Percentiles rank a stretch among this genome's conserved stretches.
Conservation (phyloP, 2,113 vertebrate genomes). For the Holacanthus passer region DNA sequence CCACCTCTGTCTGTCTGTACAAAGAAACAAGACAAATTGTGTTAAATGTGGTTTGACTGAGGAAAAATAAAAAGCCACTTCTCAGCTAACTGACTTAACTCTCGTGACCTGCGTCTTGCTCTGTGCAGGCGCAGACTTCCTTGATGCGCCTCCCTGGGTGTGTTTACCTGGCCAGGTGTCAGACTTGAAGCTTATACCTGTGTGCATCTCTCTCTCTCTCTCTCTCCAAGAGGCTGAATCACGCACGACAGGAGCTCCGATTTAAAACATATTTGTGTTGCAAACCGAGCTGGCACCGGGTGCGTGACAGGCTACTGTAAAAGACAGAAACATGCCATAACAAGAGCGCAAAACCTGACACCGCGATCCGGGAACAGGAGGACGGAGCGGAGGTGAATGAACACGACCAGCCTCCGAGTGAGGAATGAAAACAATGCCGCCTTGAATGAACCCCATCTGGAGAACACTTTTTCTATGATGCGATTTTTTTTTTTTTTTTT, state of each 20-base stretch:
- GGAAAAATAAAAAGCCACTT: constrained; percentile 4
- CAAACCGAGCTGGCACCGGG: constrained; percentile 55
- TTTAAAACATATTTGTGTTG: constrained; percentile 48
- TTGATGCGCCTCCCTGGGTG: constrained; percentile 9
- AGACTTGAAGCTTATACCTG: constrained; percentile 33
- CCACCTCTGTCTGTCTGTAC: constrained; percentile 41
- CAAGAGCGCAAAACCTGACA: constrained; percentile 69
- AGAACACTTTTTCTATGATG: too few relatives aligned
- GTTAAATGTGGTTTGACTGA: constrained; percentile 39
- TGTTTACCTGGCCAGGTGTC: constrained; percentile 59
- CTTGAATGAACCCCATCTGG: not conserved
- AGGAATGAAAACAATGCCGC: constrained; percentile 62
- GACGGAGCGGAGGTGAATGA: constrained; percentile 57
- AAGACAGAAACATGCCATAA: constrained; percentile 68
- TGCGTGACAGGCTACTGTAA: constrained; percentile 69
- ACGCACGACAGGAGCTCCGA: constrained; percentile 34
- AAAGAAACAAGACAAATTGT: constrained; percentile 39
- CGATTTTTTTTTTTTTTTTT: not conserved
- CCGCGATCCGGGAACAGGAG: constrained; percentile 58
- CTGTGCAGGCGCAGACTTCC: not conserved
- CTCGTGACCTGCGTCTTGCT: not conserved
- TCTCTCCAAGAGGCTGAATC: constrained; percentile 44
- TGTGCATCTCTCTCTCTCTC: constrained; percentile 43
- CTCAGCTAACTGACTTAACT: not conserved
- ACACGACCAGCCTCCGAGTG: constrained; percentile 46